Percentiles rank a stretch among this genome's conserved stretches.
Conservation (phyloP, 2,797 vertebrate genomes). For the Aeoliscus strigatus region DNA sequence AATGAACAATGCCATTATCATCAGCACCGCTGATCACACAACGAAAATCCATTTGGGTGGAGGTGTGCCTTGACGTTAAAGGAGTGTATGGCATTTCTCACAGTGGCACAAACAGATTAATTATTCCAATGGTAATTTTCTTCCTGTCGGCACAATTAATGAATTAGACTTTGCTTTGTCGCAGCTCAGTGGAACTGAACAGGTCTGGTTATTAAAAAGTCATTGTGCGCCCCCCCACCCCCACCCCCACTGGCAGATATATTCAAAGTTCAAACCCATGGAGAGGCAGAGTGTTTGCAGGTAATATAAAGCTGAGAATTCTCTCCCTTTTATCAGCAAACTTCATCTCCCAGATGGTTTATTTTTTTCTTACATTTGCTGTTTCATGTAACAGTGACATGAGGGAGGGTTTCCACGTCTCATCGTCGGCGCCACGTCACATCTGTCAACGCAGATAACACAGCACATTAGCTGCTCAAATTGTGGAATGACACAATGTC, state of each 20-base stretch:
- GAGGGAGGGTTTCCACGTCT: too few species aligned
- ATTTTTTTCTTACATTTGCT: too few species aligned
- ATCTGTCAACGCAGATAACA: too few species aligned
- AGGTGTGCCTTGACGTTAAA: slow-evolving; percentile 30
- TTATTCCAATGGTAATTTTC: slow-evolving; percentile 53
- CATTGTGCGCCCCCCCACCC: slow-evolving; percentile 32
- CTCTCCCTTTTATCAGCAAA: too few species aligned
- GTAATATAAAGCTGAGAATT: too few species aligned
- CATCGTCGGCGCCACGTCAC: too few species aligned
- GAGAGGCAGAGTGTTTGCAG: slow-evolving; percentile 13
- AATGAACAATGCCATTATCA: slow-evolving; percentile 59
- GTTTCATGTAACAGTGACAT: too few species aligned
- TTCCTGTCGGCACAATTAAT: slow-evolving; percentile 60
- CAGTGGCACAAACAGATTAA: slow-evolving; percentile 59
- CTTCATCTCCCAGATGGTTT: too few species aligned
- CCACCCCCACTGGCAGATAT: background rate
- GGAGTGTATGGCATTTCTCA: slow-evolving; percentile 23
- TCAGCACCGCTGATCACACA: slow-evolving; percentile 38
- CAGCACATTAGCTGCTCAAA: too few species aligned
- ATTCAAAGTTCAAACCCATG: slow-evolving; percentile 32
- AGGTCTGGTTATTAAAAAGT: slow-evolving; percentile 69
- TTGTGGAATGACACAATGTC: too few species aligned
- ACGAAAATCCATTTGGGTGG: slow-evolving; percentile 31
- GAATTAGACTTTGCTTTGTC: slow-evolving; percentile 60
- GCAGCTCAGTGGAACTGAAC: slow-evolving; percentile 56